phyloP scores from a whole-genome alignment of 37 sponge, comb jelly and placozoan species.

The Mnemiopsis leidyi region DNA sequence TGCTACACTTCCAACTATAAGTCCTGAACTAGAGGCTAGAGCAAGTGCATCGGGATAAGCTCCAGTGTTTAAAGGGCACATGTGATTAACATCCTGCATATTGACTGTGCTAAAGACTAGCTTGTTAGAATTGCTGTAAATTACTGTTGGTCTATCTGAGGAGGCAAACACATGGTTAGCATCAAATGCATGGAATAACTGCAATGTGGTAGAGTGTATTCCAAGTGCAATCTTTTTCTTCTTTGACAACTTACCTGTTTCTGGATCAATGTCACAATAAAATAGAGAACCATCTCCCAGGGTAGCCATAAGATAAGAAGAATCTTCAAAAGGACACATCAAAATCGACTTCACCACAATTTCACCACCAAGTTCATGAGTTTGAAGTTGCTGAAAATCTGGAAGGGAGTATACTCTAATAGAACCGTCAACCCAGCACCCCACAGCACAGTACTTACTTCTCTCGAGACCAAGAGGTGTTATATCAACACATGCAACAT shows the following conservation, averaged over 20 bases:
- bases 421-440: constrained; percentile 87
- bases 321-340: constrained; percentile 73
- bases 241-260: constrained; percentile 66
- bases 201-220: constrained; percentile 78
- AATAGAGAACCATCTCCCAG: constrained; percentile 87
- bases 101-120: constrained; percentile 94
- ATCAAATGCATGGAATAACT: constrained; percentile 71
- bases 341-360: constrained; percentile 82
- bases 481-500: constrained; percentile 91
- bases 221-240: constrained; percentile 72
- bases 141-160: constrained; percentile 93
- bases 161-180: constrained; percentile 86
- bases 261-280: constrained; percentile 78
- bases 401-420: constrained; percentile 78
- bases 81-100: constrained; percentile 83
- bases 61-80: constrained; percentile 83
- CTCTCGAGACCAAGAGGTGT: constrained; percentile 68
- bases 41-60: constrained; percentile 83
- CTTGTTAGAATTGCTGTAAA: constrained; percentile 82
- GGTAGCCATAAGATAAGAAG: constrained; percentile 80
- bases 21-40: constrained; percentile 73
- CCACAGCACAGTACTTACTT: constrained; percentile 77
- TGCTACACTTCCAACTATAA: constrained; percentile 88
- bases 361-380: constrained; percentile 83
- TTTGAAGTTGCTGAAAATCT: constrained; percentile 68